Evolutionary conservation across 2,797 vertebrate species (phyloP).

Genomic region (Halcyon badia): DNA sequence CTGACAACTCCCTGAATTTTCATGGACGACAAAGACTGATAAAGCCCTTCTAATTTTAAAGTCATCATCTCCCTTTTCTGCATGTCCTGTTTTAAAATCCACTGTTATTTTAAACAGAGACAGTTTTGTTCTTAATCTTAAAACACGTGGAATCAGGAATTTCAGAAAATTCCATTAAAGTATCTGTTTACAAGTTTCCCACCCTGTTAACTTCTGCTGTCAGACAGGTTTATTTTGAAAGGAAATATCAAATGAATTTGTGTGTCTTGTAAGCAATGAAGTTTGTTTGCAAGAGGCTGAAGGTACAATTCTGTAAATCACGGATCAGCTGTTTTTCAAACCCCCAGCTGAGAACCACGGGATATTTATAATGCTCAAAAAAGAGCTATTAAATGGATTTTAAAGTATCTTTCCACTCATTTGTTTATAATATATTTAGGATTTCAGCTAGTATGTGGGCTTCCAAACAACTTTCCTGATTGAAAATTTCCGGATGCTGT

Average conservation of each 20-base stretch:
- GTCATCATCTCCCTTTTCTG: background rate
- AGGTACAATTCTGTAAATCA: background rate
- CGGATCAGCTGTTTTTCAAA: constrained; percentile 18
- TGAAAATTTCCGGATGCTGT: background rate
- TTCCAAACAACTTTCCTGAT: constrained; percentile 33
- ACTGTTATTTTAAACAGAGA: background rate
- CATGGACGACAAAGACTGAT: background rate
- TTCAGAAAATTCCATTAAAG: background rate
- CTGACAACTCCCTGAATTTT: background rate
- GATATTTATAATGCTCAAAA: constrained; percentile 29
- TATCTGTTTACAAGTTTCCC: background rate
- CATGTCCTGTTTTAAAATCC: background rate
- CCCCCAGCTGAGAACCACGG: background rate
- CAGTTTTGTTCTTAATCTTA: background rate
- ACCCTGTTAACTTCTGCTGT: background rate
- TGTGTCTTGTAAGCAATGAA: background rate
- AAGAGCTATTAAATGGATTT: constrained; percentile 2
- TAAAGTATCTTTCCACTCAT: constrained; percentile 3
- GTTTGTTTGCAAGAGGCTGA: background rate
- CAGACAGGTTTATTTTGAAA: constrained; percentile 30
- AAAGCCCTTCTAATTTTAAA: background rate
- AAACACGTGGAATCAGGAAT: background rate
- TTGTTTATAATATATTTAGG: constrained; percentile 18
- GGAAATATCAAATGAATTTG: background rate
- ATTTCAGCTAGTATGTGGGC: background rate